These are phyloP conservation scores for Diadema setosum DNA, from an alignment of 35 echinoderm and acorn worm species.

Conservation along the genomic window DNA sequence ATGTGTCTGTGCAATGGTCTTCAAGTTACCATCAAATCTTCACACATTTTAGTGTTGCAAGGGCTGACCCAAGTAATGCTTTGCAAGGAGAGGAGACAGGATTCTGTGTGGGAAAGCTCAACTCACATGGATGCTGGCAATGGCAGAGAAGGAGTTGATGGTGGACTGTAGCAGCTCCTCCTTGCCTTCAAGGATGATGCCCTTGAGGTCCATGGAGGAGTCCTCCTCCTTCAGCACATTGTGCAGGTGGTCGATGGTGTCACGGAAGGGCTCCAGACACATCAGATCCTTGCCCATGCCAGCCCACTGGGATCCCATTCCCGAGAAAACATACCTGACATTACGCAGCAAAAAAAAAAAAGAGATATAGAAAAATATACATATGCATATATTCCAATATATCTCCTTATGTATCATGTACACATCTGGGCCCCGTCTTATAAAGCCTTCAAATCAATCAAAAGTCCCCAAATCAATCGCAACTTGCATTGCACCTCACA, in stretches of 20 bases:
- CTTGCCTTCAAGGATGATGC: conserved; percentile 44
- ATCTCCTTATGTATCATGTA: no score
- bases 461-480: no score
- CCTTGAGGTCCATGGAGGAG: conserved; percentile 42
- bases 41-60: neutral
- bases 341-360: neutral
- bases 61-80: neutral
- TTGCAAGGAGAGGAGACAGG: neutral
- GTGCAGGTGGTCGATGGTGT: conserved; percentile 54
- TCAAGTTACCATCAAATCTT: neutral
- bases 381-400: no score
- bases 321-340: conserved; percentile 76
- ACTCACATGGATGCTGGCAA: conserved; percentile 79
- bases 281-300: conserved; percentile 89
- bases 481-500: no score
- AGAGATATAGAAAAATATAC: neutral
- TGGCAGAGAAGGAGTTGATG: conserved; percentile 69
- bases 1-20: neutral
- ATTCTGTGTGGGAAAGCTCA: neutral
- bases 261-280: conserved; percentile 41
- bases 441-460: no score
- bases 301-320: conserved; percentile 88
- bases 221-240: conserved; percentile 38
- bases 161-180: conserved; percentile 18
- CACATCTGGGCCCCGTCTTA: no score